Conservation (phyloP, 2,797 vertebrate species). For the Gadopsis marmoratus region DNA sequence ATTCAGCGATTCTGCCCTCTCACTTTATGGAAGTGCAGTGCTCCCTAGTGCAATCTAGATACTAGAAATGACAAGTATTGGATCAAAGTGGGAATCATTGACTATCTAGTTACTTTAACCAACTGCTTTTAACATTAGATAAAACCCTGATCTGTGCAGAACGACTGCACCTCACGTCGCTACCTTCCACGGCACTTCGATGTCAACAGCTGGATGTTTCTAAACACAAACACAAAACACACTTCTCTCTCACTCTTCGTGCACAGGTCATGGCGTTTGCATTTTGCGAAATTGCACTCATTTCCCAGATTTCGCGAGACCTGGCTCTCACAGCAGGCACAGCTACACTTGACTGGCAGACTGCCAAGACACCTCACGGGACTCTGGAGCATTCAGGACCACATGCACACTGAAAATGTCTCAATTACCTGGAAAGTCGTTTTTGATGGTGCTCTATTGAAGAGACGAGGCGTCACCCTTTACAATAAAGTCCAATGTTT, state of each 20-base stretch:
- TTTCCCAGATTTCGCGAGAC: not conserved
- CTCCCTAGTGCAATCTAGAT: not conserved
- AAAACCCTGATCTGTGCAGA: not conserved
- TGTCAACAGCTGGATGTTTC: not conserved
- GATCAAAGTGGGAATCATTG: not conserved
- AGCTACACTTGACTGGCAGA: not conserved
- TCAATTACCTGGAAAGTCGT: not conserved
- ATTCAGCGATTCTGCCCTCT: not conserved
- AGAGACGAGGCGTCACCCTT: slow-evolving; percentile 30
- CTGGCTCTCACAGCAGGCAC: not conserved
- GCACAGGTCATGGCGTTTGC: not conserved
- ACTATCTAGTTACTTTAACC: not conserved
- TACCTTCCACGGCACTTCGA: not conserved
- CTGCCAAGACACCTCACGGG: not conserved
- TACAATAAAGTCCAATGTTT: slow-evolving; percentile 40
- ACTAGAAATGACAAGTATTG: too few relatives aligned
- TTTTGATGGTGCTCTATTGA: not conserved
- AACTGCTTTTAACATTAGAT: not conserved
- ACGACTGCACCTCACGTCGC: not conserved
- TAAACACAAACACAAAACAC: too few relatives aligned
- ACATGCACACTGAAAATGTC: not conserved
- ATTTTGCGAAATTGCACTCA: not conserved
- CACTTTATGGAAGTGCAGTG: not conserved
- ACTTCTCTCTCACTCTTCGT: not conserved
- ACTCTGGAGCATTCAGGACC: not conserved